Evolutionary conservation across 1,140 invertebrate species (phyloP), one percentile per base, ranked within the genome.

Genomic region (Drosophila melanogaster): DNA sequence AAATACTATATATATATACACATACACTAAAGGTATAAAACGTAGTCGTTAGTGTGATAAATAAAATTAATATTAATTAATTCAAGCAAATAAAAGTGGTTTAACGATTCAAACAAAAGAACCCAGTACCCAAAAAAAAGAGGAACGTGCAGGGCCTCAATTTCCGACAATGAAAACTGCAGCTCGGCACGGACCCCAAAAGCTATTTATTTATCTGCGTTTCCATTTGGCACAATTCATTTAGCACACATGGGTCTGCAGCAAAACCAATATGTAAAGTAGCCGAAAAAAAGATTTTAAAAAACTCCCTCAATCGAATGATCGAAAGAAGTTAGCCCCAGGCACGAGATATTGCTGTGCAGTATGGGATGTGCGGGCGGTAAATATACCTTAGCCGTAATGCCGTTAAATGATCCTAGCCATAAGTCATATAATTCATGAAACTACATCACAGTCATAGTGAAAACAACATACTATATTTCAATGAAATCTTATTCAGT

Each of bases 1-100:
- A 62, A 76, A 81, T 73, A 81, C 79, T 70, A 87, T 61, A 81
- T 61, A 79, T 38, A 38, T 55, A 79, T 61, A 78, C 57, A 75
- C 72, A 53, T 65, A 77, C 57, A 70, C 55, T 77, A 83, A 77
- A 81, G 69, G 65, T 77, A 81, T 64, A 80, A 59, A 86, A 60
- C 65, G 55, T 85, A 85, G 80, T 77, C 81, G 76, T 84, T 87
- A 87, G 83, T 78, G 83, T 89, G 83, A 87, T 87, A 87, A 73
- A 83, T 87, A 61, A 56, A 67, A 65, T 61, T 83, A 86, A 83
- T 79, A 79, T 86, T 81, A 85, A 85, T 81, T 81, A 81, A 81
- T 86, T 87, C 84, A 65, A 79, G 55, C 61, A 79, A 70, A 70
- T 71, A 83, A 75, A 85, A 78, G 69, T 46, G 65, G 81, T 69